Percentiles rank a stretch among this genome's conserved stretches.
Conservation (phyloP, 92 coral and sea anemone species). For the Siderastrea siderea region DNA sequence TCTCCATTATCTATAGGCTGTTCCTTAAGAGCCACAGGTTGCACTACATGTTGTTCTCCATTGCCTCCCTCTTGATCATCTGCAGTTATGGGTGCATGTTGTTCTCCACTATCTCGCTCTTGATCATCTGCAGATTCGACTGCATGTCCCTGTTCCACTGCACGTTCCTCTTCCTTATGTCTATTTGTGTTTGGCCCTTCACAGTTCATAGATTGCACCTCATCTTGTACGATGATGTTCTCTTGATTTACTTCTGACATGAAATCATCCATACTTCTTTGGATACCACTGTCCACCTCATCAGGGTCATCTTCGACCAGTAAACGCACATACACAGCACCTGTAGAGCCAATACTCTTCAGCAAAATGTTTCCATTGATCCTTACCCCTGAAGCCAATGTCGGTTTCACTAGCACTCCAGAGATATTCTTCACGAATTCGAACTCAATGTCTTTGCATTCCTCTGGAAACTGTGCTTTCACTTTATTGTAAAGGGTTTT, state of each 20-base stretch:
- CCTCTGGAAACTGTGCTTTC: slow-evolving; percentile 79
- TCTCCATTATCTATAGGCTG: slow-evolving; percentile 14
- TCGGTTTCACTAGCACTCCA: slow-evolving; percentile 62
- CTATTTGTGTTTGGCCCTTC: background rate
- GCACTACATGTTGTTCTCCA: background rate
- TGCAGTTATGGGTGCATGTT: background rate
- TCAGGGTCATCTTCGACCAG: slow-evolving; percentile 33
- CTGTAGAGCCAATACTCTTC: slow-evolving; percentile 44
- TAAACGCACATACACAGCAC: slow-evolving; percentile 48
- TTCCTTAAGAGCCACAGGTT: background rate
- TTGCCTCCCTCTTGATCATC: background rate
- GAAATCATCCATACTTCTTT: slow-evolving; percentile 2
- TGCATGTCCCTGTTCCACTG: background rate
- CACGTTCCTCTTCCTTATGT: background rate
- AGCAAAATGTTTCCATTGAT: slow-evolving; percentile 66
- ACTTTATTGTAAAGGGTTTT: slow-evolving; percentile 42
- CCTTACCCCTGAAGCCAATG: slow-evolving; percentile 56
- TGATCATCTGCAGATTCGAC: background rate
- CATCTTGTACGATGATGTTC: background rate
- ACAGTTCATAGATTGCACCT: background rate
- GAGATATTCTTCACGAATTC: slow-evolving; percentile 72
- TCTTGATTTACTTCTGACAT: slow-evolving; percentile 1
- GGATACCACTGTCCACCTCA: slow-evolving; percentile 8
- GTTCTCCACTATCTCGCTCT: background rate
- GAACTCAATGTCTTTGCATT: slow-evolving; percentile 67